Evolutionary conservation across 1,140 invertebrate genomes (phyloP).

Genomic region (Pogonomyrmex californicus): DNA sequence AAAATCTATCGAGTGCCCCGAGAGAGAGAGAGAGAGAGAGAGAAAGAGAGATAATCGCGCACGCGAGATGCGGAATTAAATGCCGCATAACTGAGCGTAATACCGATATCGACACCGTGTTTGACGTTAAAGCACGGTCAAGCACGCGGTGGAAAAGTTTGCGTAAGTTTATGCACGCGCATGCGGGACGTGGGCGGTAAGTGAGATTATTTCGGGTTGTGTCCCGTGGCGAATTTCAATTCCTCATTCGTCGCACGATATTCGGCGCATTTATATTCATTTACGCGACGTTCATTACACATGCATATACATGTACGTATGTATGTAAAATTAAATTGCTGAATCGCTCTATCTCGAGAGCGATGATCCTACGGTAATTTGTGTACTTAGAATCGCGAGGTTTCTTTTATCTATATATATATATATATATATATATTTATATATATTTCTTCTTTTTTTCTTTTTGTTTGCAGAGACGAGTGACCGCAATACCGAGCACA

Average conservation of each 20-base stretch:
- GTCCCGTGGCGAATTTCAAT: slow-evolving; percentile 51
- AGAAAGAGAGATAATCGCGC: slow-evolving; percentile 13
- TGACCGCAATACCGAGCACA: not conserved
- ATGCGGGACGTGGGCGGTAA: not conserved
- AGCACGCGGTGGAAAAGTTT: slow-evolving; percentile 3
- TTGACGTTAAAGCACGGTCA: not conserved
- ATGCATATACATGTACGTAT: not conserved
- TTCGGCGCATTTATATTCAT: slow-evolving; percentile 34
- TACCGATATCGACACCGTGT: slow-evolving; percentile 13
- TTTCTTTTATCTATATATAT: too few relatives aligned
- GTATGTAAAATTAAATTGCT: slow-evolving; percentile 19
- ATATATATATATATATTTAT: too few relatives aligned
- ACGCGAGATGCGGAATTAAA: slow-evolving; percentile 2
- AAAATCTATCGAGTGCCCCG: slow-evolving; percentile 12
- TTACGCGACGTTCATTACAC: slow-evolving; percentile 33
- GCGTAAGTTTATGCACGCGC: slow-evolving; percentile 34
- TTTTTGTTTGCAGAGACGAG: not conserved
- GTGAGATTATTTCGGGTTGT: slow-evolving; percentile 38
- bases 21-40: not conserved
- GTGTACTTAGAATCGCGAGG: not conserved
- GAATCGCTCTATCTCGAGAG: not conserved
- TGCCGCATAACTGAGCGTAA: not conserved
- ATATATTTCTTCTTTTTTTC: too few relatives aligned
- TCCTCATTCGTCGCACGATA: slow-evolving; percentile 19
- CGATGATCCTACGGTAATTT: not conserved